phyloP scores from a whole-genome alignment of 2,888 invertebrate species.

The Vannuccia rotundouncinata region DNA sequence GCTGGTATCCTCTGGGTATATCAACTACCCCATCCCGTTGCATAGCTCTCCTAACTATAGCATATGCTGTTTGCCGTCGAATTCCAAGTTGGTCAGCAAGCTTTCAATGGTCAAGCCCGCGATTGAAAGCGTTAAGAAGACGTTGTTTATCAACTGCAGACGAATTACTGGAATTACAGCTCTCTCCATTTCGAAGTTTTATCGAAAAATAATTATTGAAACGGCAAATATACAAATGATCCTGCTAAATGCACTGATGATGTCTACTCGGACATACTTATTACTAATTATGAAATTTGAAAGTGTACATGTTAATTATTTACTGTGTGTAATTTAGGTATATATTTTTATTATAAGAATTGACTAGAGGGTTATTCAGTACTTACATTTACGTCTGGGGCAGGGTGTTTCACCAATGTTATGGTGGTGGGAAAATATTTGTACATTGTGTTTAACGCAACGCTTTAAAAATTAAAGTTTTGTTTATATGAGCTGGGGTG shows the following conservation, averaged over 20 bases:
- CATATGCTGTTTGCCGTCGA: background rate
- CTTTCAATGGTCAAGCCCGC: background rate
- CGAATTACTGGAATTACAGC: background rate
- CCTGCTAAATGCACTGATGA: background rate
- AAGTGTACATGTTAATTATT: too few relatives aligned
- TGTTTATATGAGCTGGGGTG: too few relatives aligned
- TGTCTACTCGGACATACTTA: background rate
- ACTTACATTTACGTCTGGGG: too few relatives aligned
- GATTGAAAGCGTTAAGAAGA: background rate
- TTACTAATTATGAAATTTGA: background rate
- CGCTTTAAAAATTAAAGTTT: too few relatives aligned
- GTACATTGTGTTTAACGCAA: too few relatives aligned
- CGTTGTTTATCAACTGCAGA: background rate
- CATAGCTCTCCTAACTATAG: background rate
- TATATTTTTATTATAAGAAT: too few relatives aligned
- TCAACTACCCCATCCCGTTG: background rate
- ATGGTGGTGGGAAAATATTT: too few relatives aligned
- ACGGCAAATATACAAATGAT: background rate
- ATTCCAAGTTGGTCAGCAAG: background rate
- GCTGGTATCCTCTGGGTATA: background rate
- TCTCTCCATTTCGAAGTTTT: background rate
- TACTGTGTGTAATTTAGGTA: too few relatives aligned
- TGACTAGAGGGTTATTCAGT: too few relatives aligned
- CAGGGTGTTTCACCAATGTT: too few relatives aligned
- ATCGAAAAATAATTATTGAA: background rate